phyloP scores from a whole-genome alignment of 2,888 invertebrate species.

The Trachelus troglodyta region DNA sequence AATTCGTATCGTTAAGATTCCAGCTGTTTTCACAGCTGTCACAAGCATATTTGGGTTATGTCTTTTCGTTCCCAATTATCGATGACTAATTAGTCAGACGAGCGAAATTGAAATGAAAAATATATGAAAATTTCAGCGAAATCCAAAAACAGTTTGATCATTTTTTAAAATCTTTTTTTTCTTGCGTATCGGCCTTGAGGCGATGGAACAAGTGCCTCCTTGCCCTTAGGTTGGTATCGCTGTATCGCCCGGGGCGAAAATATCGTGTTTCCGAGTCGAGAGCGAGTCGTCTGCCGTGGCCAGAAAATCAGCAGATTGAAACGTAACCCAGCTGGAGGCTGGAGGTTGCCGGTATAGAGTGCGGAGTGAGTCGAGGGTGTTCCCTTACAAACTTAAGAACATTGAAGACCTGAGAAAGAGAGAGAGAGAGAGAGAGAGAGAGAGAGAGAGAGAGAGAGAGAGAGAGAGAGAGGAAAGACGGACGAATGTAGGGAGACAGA shows the following conservation, averaged over 20 bases:
- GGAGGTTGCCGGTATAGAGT: no score
- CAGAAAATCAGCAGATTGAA: conserved; percentile 38
- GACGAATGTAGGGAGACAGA: conserved; percentile 23
- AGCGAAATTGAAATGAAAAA: no score
- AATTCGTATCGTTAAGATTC: no score
- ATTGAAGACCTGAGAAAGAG: conserved; percentile 1
- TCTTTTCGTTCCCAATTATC: no score
- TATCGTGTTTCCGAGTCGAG: conserved; percentile 31
- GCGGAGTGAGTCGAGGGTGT: conserved; percentile 13
- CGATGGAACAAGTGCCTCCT: background rate
- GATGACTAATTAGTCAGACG: no score
- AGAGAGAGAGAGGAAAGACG: conserved; percentile 13
- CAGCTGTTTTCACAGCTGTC: no score
- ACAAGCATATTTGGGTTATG: no score
- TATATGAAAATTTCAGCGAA: no score
- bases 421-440: conserved; percentile 16
- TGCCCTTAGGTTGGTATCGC: conserved; percentile 7
- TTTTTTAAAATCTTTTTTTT: no score
- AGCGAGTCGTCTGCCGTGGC: conserved; percentile 1
- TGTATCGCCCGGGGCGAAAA: conserved; percentile 25
- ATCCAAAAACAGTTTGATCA: no score
- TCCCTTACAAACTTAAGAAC: conserved; percentile 10
- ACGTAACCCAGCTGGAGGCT: conserved; percentile 28
- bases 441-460: no score
- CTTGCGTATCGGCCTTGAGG: background rate